phyloP scores from a whole-genome alignment of 2,797 vertebrate species.

The Typhlichthys subterraneus region DNA sequence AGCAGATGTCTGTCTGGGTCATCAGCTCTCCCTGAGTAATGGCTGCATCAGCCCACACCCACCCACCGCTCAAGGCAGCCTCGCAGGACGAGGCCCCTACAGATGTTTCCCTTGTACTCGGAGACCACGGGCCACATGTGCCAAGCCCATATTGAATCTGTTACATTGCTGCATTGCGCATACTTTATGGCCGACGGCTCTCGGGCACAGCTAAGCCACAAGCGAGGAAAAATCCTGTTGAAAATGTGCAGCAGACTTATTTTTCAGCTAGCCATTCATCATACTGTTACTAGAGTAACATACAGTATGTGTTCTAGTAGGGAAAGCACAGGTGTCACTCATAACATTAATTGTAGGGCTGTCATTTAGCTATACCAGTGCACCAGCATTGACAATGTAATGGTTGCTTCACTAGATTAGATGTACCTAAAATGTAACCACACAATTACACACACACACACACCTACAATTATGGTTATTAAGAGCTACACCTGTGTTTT shows the following conservation, averaged over 20 bases:
- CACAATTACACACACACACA: neutral
- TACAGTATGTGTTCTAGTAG: too few species aligned
- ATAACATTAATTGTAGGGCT: too few species aligned
- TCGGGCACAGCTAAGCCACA: constrained; percentile 21
- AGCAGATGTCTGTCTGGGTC: constrained; percentile 73
- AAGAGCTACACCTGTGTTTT: constrained; percentile 1
- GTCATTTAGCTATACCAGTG: too few species aligned
- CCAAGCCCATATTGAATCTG: constrained; percentile 55
- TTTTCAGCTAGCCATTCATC: neutral
- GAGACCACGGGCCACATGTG: constrained; percentile 57
- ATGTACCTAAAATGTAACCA: neutral
- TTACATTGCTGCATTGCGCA: constrained; percentile 58
- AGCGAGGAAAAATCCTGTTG: constrained; percentile 1
- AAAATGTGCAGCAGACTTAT: neutral
- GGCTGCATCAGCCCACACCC: constrained; percentile 55
- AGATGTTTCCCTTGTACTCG: constrained; percentile 69
- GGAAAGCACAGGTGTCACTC: too few species aligned
- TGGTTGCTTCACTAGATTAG: neutral
- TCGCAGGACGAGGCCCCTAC: constrained; percentile 58
- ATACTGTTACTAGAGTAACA: too few species aligned
- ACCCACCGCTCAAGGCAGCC: constrained; percentile 35
- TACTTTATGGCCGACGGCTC: constrained; percentile 37
- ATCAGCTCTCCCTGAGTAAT: constrained; percentile 69
- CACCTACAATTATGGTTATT: neutral
- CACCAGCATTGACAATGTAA: too few species aligned